Percentiles rank a stretch among this genome's conserved stretches.
Evolutionary conservation across 2,888 invertebrate species (phyloP).

Genomic region (Ligdia adustata): DNA sequence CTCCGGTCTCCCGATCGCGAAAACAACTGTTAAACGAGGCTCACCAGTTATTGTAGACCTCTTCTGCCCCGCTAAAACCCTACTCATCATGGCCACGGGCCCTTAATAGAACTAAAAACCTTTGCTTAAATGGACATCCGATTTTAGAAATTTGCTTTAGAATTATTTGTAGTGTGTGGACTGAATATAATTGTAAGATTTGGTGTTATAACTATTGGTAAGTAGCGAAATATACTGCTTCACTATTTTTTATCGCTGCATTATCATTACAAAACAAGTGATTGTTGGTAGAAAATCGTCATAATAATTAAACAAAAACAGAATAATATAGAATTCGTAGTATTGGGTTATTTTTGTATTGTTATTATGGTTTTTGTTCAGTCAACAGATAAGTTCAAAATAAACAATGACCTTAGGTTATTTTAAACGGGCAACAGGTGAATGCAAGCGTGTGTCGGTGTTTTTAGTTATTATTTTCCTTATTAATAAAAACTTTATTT

Average conservation of each 20-base stretch:
- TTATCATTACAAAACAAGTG: too few species aligned
- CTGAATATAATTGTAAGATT: constrained; percentile 4
- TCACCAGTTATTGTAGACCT: constrained; percentile 20
- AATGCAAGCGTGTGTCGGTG: background rate
- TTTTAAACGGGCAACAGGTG: constrained; percentile 19
- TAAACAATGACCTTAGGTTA: constrained; percentile 10
- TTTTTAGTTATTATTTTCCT: background rate
- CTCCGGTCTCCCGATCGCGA: constrained; percentile 28
- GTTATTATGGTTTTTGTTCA: constrained; percentile 7
- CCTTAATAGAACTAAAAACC: constrained; percentile 27
- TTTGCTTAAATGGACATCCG: constrained; percentile 12
- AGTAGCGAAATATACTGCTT: constrained; percentile 14
- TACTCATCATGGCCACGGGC: constrained; percentile 29
- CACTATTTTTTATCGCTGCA: constrained; percentile 6
- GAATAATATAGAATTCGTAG: too few species aligned
- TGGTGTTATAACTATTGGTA: constrained; percentile 26
- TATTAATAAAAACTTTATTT: too few species aligned
- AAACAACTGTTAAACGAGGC: constrained; percentile 29
- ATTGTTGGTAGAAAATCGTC: too few species aligned
- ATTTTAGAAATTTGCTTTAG: constrained; percentile 9
- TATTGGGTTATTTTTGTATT: constrained; percentile 2
- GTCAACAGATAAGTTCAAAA: constrained; percentile 10
- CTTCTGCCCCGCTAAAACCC: constrained; percentile 30
- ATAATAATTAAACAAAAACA: too few species aligned
- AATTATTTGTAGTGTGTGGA: constrained; percentile 23